These are phyloP conservation scores for Stenchaetothrips biformis DNA, from an alignment of 2,888 invertebrate genomes.

Conservation along the genomic window DNA sequence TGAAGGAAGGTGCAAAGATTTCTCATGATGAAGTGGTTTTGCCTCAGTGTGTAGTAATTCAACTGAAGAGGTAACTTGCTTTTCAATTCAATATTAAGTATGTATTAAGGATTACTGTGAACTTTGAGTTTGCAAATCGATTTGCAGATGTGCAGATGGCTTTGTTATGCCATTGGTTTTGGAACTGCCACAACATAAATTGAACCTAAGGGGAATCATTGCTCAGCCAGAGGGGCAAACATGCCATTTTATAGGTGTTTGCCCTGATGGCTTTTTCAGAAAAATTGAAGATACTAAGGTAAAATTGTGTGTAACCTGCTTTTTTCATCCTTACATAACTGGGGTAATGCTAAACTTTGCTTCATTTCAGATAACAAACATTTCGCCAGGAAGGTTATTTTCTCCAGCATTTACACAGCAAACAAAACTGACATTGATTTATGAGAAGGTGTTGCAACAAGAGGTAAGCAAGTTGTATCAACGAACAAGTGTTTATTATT, in stretches of 20 bases:
- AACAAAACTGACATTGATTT: not conserved
- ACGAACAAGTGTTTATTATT: too few relatives aligned
- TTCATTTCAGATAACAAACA: not conserved
- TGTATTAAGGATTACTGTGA: too few relatives aligned
- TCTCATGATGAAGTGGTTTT: not conserved
- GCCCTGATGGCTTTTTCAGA: not conserved
- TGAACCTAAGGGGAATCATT: not conserved
- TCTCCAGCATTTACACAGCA: not conserved
- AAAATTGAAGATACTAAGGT: not conserved
- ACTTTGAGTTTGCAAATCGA: not conserved
- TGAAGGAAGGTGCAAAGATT: not conserved
- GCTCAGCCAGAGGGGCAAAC: not conserved
- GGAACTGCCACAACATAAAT: not conserved
- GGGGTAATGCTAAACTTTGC: not conserved
- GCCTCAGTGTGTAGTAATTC: not conserved
- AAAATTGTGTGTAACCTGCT: not conserved
- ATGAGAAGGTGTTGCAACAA: not conserved
- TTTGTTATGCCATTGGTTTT: not conserved
- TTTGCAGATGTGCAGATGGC: not conserved
- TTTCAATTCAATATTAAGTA: not conserved
- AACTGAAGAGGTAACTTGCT: not conserved
- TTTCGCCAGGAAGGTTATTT: not conserved
- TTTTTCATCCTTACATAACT: not conserved
- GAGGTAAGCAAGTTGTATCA: too few relatives aligned
- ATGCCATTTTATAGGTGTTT: not conserved